phyloP scores from a whole-genome alignment of 2,113 vertebrate species.

The Tragulus kanchil region DNA sequence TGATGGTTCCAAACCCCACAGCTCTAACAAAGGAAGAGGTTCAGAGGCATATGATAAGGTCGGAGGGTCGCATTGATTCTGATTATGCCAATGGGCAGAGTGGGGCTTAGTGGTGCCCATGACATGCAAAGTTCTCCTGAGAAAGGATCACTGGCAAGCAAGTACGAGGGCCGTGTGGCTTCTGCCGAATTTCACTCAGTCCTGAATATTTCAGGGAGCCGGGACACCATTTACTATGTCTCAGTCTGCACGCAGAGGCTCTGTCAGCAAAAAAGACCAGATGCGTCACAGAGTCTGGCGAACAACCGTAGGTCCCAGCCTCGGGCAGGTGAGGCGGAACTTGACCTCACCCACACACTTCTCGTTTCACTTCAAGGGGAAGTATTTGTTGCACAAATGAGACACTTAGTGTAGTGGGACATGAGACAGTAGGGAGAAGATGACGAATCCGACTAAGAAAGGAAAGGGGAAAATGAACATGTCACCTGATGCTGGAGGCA shows the following conservation, averaged over 20 bases:
- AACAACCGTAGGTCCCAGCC: background rate
- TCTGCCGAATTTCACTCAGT: background rate
- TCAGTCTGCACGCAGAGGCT: background rate
- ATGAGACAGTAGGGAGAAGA: background rate
- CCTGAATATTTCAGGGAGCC: background rate
- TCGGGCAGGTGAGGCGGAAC: rapidly evolving
- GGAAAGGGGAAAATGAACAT: background rate
- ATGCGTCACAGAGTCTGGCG: background rate
- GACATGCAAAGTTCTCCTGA: background rate
- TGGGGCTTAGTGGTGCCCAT: background rate
- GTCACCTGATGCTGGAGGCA: background rate
- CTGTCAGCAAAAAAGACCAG: background rate
- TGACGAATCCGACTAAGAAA: background rate
- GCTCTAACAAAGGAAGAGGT: background rate
- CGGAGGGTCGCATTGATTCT: background rate
- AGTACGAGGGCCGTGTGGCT: too few species aligned
- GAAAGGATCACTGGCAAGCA: background rate
- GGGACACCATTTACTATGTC: background rate
- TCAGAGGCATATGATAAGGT: background rate
- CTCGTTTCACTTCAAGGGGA: background rate
- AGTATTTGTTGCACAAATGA: background rate
- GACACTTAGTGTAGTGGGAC: background rate
- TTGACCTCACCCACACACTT: too few species aligned
- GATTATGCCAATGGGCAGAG: background rate
- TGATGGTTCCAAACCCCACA: background rate